A percentile compares a stretch with the other conserved stretches of the same genome.
phyloP scores from a whole-genome alignment of 2,888 invertebrate species.

The Sminthurinus aureus region DNA sequence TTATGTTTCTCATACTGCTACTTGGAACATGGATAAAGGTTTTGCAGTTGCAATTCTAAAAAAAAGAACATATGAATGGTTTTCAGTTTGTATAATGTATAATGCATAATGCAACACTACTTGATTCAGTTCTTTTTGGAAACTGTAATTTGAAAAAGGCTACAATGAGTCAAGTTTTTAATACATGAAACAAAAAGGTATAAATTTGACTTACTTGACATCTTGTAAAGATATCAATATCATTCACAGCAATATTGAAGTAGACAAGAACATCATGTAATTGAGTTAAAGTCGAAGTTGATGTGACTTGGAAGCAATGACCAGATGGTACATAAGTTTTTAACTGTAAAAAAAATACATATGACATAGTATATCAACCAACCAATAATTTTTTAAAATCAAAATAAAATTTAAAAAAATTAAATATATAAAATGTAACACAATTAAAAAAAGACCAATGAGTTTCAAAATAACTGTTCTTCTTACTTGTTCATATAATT shows the following conservation, averaged over 20 bases:
- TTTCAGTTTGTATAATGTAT: not conserved
- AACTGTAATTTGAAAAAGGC: not conserved
- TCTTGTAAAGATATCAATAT: conserved; percentile 74
- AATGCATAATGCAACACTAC: not conserved
- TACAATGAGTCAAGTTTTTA: not conserved
- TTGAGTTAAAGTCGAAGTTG: conserved; percentile 70
- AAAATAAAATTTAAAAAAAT: not conserved
- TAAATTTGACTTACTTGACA: conserved; percentile 70
- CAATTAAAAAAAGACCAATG: not conserved
- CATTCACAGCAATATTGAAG: conserved; percentile 72
- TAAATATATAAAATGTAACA: not conserved
- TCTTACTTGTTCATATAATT: conserved; percentile 59
- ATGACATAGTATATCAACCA: not conserved
- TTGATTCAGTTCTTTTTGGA: too few species aligned
- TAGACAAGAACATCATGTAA: conserved; percentile 72
- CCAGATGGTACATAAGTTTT: conserved; percentile 66
- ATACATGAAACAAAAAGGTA: too few species aligned
- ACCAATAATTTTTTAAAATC: not conserved
- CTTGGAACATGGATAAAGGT: conserved; percentile 24
- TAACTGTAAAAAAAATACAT: conserved; percentile 53
- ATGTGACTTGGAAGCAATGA: conserved; percentile 70
- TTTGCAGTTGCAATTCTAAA: conserved; percentile 36
- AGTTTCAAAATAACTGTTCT: not conserved
- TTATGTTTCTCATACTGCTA: conserved; percentile 24
- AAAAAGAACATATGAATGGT: not conserved